Base-by-base conservation (phyloP, 2,888 invertebrate genomes). In the Linnaemya vulpina region DNA sequence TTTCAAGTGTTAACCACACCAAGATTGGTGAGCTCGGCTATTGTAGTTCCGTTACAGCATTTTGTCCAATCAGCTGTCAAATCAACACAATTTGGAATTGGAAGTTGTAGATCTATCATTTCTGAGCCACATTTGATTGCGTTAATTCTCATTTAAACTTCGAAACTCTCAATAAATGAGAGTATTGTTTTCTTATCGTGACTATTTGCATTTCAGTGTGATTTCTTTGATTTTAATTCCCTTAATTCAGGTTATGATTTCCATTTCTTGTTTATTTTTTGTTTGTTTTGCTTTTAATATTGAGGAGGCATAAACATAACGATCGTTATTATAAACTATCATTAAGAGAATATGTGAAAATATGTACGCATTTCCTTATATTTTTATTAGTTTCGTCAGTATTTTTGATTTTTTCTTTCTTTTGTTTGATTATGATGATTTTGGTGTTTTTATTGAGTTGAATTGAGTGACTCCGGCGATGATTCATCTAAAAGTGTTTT, bases 401-500 rank as follows among this genome's bases (percentile, higher is more conserved):
- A 22, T n/a, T 30, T 20, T 58, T 15, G 30, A 30, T 17, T 20
- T n/a, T 0, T 22, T 51, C 20, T 17, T n/a, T 1, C 35, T 49
- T 51, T 7, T 51, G 10, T 51, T 1, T 51, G 20, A 35, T 30
- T 3, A 30, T 10, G 53, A 38, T 40, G 70, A 78, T 62, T 55
- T 55, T 46, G 22, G 3, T 68, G 11, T 71, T 63, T 71, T 77
- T 51, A 30, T 49, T 22, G 40, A 13, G 13, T 51, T 74, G 13
- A 63, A 35, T 60, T 76, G 11, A 51, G 51, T 49, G 58, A 25
- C 60, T 62, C 5, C 40, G 40, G 60, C 51, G 77, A 65, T 81
- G 84, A 81, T 77, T 84, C 84, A 81, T 84, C 77, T 76, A 77
- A 84, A 84, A 80, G 58, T 38, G 38, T 46, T 81, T 83, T 83